Conservation (phyloP, 2,888 invertebrate genomes). For the Aphidius colemani region DNA sequence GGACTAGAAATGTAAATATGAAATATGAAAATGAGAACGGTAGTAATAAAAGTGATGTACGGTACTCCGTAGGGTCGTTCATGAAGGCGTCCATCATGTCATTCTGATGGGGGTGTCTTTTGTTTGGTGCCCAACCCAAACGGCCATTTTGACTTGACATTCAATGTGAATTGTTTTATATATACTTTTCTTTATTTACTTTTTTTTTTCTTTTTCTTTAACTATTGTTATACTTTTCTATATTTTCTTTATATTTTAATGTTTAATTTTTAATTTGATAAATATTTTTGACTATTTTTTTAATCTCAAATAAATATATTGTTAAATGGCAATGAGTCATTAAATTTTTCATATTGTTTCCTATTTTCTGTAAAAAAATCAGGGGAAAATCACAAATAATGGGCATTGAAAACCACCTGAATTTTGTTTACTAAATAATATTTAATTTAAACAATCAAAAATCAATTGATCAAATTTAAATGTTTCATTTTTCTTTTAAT, state of each 20-base stretch:
- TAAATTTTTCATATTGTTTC: too few relatives aligned
- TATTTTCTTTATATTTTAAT: too few relatives aligned
- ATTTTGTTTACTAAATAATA: too few relatives aligned
- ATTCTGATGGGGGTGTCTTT: conserved; percentile 57
- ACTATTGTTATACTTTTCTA: not conserved
- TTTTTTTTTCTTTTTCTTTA: not conserved
- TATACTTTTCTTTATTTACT: conserved; percentile 2
- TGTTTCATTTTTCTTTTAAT: not conserved
- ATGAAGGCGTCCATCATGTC: conserved; percentile 62
- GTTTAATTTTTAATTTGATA: too few relatives aligned
- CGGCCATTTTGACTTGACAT: conserved; percentile 29
- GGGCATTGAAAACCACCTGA: too few relatives aligned
- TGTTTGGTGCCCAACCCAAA: conserved; percentile 46
- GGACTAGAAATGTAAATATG: conserved; percentile 60
- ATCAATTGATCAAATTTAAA: too few relatives aligned
- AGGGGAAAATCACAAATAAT: too few relatives aligned
- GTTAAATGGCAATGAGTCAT: too few relatives aligned
- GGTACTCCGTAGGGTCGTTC: conserved; percentile 63
- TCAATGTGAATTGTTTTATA: conserved; percentile 10
- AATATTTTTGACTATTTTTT: too few relatives aligned
- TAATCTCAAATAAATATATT: too few relatives aligned
- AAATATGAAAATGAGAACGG: conserved; percentile 61
- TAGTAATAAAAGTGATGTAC: conserved; percentile 63
- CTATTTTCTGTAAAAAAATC: too few relatives aligned
- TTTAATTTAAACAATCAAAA: too few relatives aligned